A percentile compares a stretch with the other conserved stretches of the same genome.
These are phyloP conservation scores for Eilema sororculum DNA, from an alignment of 2,888 invertebrate genomes.

Conservation along the genomic window DNA sequence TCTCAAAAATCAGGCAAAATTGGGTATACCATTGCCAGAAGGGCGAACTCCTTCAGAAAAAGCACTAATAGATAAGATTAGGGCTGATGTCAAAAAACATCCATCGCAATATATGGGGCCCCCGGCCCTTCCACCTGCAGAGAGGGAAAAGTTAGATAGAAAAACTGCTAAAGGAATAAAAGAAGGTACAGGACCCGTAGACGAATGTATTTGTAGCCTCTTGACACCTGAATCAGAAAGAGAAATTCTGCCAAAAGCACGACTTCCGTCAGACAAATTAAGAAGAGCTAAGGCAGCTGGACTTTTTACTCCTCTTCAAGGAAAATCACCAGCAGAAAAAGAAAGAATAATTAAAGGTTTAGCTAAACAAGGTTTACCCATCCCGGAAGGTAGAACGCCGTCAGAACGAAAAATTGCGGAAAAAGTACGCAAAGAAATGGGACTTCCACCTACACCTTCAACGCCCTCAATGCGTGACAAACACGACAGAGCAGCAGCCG, in stretches of 20 bases:
- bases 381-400: slow-evolving; percentile 29
- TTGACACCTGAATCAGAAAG: slow-evolving; percentile 36
- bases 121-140: neutral
- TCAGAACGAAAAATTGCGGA: slow-evolving; percentile 26
- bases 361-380: slow-evolving; percentile 20
- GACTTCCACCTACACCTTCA: slow-evolving; percentile 44
- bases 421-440: slow-evolving; percentile 27
- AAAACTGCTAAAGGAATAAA: slow-evolving; percentile 52
- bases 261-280: slow-evolving; percentile 34
- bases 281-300: slow-evolving; percentile 49
- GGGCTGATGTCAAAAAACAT: slow-evolving; percentile 32
- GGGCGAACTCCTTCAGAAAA: slow-evolving; percentile 42
- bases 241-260: neutral
- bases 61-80: slow-evolving; percentile 21
- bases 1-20: slow-evolving; percentile 2
- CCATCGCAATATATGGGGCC: slow-evolving; percentile 37
- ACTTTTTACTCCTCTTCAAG: slow-evolving; percentile 25
- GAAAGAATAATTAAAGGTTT: slow-evolving; percentile 26
- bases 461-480: slow-evolving; percentile 50
- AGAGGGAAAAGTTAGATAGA: slow-evolving; percentile 33
- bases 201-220: slow-evolving; percentile 56
- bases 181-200: slow-evolving; percentile 55
- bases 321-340: slow-evolving; percentile 24
- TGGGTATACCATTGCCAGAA: slow-evolving; percentile 45
- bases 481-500: slow-evolving; percentile 52